Conservation (phyloP, 1,140 invertebrate genomes). For the Periplaneta americana region DNA sequence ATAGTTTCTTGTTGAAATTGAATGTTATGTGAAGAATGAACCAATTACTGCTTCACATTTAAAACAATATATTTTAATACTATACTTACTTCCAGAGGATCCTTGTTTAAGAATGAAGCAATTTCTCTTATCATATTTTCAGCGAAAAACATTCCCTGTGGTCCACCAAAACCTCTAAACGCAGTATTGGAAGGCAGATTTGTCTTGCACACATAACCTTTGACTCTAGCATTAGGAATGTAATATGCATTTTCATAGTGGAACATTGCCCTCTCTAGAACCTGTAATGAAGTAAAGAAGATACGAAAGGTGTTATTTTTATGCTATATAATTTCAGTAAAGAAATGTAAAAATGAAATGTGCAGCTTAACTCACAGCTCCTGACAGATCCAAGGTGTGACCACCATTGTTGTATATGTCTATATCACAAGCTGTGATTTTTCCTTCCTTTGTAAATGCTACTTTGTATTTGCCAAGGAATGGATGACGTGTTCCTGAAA, state of each 20-base stretch:
- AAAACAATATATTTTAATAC: neutral
- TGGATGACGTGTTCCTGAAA: conserved; percentile 83
- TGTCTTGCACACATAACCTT: conserved; percentile 70
- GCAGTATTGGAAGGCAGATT: conserved; percentile 88
- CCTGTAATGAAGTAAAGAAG: conserved; percentile 38
- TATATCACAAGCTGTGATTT: conserved; percentile 63
- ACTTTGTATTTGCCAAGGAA: conserved; percentile 84
- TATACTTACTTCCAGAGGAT: conserved; percentile 43
- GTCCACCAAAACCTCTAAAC: conserved; percentile 84
- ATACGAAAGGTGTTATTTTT: neutral
- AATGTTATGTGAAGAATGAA: too few relatives aligned
- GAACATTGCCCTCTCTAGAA: conserved; percentile 70
- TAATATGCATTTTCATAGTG: conserved; percentile 76
- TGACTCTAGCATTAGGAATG: conserved; percentile 60
- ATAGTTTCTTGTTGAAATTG: too few relatives aligned
- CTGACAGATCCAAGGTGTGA: conserved; percentile 77
- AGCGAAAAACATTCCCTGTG: conserved; percentile 80
- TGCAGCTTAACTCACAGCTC: conserved; percentile 49
- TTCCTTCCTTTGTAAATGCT: conserved; percentile 68
- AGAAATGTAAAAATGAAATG: neutral
- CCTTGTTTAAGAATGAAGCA: conserved; percentile 60
- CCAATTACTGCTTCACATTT: too few relatives aligned
- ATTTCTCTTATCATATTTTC: conserved; percentile 75
- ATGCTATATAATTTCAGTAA: neutral
- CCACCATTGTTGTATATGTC: conserved; percentile 81